A percentile compares a stretch with the other conserved stretches of the same genome.
Conservation (phyloP, 2,888 invertebrate genomes). For the Chrysomela aeneicollis region DNA sequence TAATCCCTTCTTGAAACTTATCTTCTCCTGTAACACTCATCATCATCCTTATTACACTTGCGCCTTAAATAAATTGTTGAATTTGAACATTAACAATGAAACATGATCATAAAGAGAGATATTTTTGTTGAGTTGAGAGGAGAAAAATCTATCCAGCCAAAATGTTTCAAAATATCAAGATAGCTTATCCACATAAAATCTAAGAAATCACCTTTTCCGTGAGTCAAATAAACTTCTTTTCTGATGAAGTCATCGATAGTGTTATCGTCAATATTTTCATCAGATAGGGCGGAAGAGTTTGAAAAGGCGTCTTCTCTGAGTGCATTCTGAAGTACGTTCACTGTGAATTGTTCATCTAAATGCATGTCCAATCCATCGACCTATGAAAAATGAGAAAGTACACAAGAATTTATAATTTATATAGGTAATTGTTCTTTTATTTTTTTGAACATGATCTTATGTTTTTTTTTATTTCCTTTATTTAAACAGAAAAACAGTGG, state of each 20-base stretch:
- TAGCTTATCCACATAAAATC: background rate
- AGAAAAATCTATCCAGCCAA: too few relatives aligned
- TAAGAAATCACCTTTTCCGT: conserved; percentile 8
- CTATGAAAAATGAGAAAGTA: background rate
- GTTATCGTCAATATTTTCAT: background rate
- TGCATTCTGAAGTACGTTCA: conserved; percentile 11
- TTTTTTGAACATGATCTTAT: too few relatives aligned
- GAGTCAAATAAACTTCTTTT: background rate
- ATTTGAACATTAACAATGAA: too few relatives aligned
- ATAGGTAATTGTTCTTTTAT: too few relatives aligned
- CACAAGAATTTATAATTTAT: too few relatives aligned
- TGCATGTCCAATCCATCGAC: conserved; percentile 7
- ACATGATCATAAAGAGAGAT: too few relatives aligned
- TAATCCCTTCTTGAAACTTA: background rate
- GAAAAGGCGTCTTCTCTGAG: conserved; percentile 9
- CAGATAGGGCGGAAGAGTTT: conserved; percentile 1
- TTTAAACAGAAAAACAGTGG: too few relatives aligned
- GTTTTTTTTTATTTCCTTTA: too few relatives aligned
- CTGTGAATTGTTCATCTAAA: conserved; percentile 11
- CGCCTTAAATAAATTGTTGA: conserved; percentile 14
- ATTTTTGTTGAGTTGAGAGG: too few relatives aligned
- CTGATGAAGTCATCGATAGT: background rate
- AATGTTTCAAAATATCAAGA: background rate
- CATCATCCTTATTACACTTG: conserved; percentile 21
- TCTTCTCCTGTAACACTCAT: conserved; percentile 9